Conservation (phyloP, 2,888 invertebrate genomes). For the Mimumesa dahlbomi region DNA sequence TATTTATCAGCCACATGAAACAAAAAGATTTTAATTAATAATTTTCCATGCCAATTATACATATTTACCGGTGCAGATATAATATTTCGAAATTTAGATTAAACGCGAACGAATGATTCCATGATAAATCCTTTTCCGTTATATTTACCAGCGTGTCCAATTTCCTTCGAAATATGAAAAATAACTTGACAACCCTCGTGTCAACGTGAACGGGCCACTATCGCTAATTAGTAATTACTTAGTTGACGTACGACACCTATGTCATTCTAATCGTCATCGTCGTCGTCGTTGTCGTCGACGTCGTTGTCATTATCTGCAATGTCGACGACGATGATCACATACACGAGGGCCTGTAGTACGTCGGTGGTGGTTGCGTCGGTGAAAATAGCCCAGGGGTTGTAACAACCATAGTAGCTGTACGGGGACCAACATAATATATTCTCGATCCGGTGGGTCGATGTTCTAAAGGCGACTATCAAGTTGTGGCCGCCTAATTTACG, state of each 20-base stretch:
- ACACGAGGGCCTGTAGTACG: neutral
- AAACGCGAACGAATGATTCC: neutral
- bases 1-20: neutral
- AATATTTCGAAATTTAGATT: neutral
- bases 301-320: slow-evolving; percentile 2
- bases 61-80: neutral
- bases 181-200: no score
- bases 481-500: slow-evolving; percentile 54
- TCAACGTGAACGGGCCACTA: no score
- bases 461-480: slow-evolving; percentile 53
- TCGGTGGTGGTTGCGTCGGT: slow-evolving; percentile 1
- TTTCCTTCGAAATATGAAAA: no score
- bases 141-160: no score
- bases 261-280: no score
- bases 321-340: slow-evolving; percentile 9
- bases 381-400: slow-evolving; percentile 26
- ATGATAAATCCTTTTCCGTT: no score
- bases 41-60: neutral
- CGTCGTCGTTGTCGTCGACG: slow-evolving; percentile 19
- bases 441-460: slow-evolving; percentile 42
- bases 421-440: slow-evolving; percentile 47
- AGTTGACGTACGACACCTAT: no score
- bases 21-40: neutral
- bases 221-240: no score
- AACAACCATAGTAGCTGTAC: slow-evolving; percentile 21